These are phyloP conservation scores for Hydractinia symbiolongicarpus DNA, from an alignment of 30 jellyfish, hydroid and myxozoan genomes.

Conservation along the genomic window DNA sequence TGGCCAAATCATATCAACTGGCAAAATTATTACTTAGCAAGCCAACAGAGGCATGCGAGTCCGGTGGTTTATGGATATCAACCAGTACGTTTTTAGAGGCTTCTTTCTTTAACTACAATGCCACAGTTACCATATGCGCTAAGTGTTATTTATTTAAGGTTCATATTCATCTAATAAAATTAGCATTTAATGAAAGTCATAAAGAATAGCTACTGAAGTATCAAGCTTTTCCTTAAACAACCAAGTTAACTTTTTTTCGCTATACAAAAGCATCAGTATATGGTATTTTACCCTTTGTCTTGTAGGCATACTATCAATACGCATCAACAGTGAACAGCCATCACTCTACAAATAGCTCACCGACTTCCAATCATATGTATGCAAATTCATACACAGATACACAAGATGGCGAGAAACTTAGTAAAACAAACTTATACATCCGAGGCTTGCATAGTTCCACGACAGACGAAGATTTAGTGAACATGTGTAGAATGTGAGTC, in stretches of 20 bases:
- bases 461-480: constrained; percentile 88
- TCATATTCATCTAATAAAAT: too few species aligned
- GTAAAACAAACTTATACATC: constrained; percentile 89
- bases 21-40: constrained; percentile 30
- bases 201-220: too few species aligned
- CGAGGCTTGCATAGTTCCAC: constrained; percentile 81
- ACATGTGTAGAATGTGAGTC: constrained; percentile 87
- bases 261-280: not conserved
- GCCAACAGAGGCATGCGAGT: constrained; percentile 11
- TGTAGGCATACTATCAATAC: constrained; percentile 19
- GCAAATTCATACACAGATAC: constrained; percentile 13
- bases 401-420: constrained; percentile 85
- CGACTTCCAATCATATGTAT: not conserved
- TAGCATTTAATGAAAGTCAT: too few species aligned
- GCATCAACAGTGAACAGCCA: constrained; percentile 18
- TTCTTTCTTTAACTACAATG: not conserved
- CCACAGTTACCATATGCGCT: not conserved
- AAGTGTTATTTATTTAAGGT: too few species aligned
- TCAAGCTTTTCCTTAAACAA: too few species aligned
- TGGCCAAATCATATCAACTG: constrained; percentile 30
- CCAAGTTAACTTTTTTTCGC: not conserved
- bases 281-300: not conserved
- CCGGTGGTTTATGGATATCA: constrained; percentile 34
- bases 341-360: not conserved
- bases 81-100: not conserved